Conservation (phyloP, 2,113 vertebrate genomes). For the Sclerurus mexicanus region DNA sequence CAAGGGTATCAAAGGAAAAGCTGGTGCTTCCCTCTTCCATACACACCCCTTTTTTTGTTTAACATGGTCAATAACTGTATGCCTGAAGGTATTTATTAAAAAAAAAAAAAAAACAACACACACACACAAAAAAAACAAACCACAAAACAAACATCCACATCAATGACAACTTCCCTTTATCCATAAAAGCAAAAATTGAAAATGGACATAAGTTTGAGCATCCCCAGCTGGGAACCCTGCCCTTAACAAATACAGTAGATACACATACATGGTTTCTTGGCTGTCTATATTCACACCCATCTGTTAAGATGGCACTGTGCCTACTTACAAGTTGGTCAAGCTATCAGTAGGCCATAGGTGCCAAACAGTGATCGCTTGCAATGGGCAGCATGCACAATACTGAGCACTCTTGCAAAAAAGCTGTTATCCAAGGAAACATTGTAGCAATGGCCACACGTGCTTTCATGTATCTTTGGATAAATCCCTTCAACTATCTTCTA, state of each 20-base stretch:
- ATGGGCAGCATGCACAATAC: constrained; percentile 66
- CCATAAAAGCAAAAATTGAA: constrained; percentile 70
- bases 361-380: constrained; percentile 76
- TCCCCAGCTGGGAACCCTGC: constrained; percentile 74
- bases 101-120: too few species aligned
- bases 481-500: not conserved
- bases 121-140: not conserved
- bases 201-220: constrained; percentile 75
- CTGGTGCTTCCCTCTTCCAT: not conserved
- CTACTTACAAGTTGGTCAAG: constrained; percentile 80
- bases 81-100: constrained; percentile 19
- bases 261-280: constrained; percentile 77
- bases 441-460: constrained; percentile 6
- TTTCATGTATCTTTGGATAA: constrained; percentile 6
- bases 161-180: constrained; percentile 62
- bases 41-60: not conserved
- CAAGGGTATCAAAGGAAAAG: not conserved
- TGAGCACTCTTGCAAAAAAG: constrained; percentile 50
- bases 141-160: not conserved
- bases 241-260: constrained; percentile 75
- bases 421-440: constrained; percentile 19
- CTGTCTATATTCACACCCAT: constrained; percentile 70
- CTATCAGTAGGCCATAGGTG: constrained; percentile 78
- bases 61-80: constrained; percentile 2
- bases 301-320: constrained; percentile 75